Evolutionary conservation across 2,888 invertebrate genomes (phyloP).

Genomic region (Caenorhabditis wallacei): DNA sequence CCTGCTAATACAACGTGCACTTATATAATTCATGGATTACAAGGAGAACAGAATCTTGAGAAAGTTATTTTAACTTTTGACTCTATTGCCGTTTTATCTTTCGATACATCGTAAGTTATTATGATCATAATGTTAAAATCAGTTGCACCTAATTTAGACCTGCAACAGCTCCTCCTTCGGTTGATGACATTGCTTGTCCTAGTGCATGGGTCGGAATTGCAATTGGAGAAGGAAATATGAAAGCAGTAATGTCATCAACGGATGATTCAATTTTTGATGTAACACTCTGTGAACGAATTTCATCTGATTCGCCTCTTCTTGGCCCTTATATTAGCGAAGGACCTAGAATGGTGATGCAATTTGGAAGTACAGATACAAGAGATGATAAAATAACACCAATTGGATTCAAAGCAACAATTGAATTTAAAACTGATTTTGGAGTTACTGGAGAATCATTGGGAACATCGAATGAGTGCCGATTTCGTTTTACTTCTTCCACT

Average conservation of each 20-base stretch:
- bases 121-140: not conserved
- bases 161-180: conserved; percentile 42
- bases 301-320: conserved; percentile 61
- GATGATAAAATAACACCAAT: conserved; percentile 69
- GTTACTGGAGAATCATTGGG: conserved; percentile 84
- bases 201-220: conserved; percentile 80
- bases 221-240: conserved; percentile 74
- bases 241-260: conserved; percentile 70
- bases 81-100: conserved; percentile 74
- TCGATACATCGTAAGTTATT: conserved; percentile 51
- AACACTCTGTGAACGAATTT: conserved; percentile 77
- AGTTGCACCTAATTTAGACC: conserved; percentile 25
- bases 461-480: conserved; percentile 84
- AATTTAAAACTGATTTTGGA: conserved; percentile 85
- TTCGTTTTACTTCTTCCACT: conserved; percentile 83
- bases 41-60: conserved; percentile 87
- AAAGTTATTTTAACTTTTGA: conserved; percentile 80
- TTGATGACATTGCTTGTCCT: conserved; percentile 74
- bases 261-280: conserved; percentile 80
- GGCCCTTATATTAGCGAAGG: conserved; percentile 79
- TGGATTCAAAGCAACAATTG: conserved; percentile 84
- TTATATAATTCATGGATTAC: conserved; percentile 89
- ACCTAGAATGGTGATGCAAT: conserved; percentile 84
- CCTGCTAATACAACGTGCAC: conserved; percentile 84
- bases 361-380: conserved; percentile 82